These are phyloP conservation scores for Pseudomugil gertrudae DNA, from an alignment of 2,797 vertebrate species.

Conservation along the genomic window DNA sequence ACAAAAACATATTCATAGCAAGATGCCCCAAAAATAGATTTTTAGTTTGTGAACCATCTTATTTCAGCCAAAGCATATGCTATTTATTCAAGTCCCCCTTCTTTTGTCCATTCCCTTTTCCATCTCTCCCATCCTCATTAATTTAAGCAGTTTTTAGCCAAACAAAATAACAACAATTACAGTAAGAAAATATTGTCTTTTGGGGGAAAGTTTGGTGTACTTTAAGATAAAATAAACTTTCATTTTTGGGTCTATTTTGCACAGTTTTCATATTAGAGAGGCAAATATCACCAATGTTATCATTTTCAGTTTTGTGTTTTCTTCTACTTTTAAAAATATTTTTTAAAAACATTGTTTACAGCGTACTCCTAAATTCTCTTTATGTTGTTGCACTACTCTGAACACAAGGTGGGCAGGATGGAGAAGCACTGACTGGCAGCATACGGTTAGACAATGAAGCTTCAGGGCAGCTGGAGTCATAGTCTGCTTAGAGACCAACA, in stretches of 20 bases:
- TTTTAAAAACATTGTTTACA: too few species aligned
- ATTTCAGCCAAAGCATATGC: neutral
- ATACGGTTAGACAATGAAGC: neutral
- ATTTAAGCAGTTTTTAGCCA: neutral
- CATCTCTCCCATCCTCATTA: neutral
- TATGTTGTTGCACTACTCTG: neutral
- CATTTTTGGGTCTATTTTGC: too few species aligned
- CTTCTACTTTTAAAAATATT: too few species aligned
- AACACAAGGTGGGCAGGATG: neutral
- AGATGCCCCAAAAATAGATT: too few species aligned
- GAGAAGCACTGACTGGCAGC: neutral
- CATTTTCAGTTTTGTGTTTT: too few species aligned
- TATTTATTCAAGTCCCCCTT: neutral
- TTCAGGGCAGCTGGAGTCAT: constrained; percentile 12
- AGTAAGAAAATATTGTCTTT: neutral
- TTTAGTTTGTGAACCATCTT: too few species aligned
- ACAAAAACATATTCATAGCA: too few species aligned
- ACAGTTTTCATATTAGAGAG: neutral
- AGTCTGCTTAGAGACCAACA: constrained; percentile 39
- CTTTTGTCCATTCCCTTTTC: neutral
- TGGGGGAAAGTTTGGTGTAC: neutral
- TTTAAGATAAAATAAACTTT: too few species aligned
- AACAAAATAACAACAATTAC: neutral
- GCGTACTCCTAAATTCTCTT: too few species aligned
- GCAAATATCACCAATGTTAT: neutral